Evolutionary conservation across 2,113 vertebrate species (phyloP), one percentile per base, ranked within the genome.

Genomic region (Aphyosemion australe): DNA sequence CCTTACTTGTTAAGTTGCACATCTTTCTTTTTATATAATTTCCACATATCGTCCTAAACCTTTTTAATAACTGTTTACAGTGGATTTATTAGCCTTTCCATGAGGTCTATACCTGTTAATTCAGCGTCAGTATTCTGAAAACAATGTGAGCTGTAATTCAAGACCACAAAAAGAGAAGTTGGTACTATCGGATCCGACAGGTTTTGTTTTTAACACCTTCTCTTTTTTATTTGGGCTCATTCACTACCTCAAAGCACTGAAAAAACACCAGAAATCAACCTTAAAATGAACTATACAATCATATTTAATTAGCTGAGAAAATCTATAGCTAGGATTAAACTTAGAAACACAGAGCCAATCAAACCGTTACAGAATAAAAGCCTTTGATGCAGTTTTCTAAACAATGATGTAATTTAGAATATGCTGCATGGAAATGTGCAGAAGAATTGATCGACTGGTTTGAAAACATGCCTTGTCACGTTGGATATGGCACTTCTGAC

Each of bases 381-480:
- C 62, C 53, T 74, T 61, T 65, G 73, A 51, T 68, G 26, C 53
- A 72, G 12, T 72, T 52, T 46, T 83, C 80, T 60, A 26, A 84
- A 62, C 14, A 57, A 60, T 39, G 5, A 65, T 52, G 56, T 2
- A 68, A 73, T 83, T 84, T 76, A 62, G 39, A 63, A 63, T 16
- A 71, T 63, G 45, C 77, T 74, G 48, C 76, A 50, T 57, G 49
- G 65, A 78, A 62, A 84, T 58, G 69, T 77, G 76, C 55, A 1
- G 83, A 71, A 54, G 67, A 72, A 78, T 62, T 60, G 34, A 76
- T 19, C 43, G 60, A 79, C 67, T 67, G 64, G 76, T 82, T 76
- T 74, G 47, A 26, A 82, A 82, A 76, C 69, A 73, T 75, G 74
- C 86, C 76, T 78, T 72, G 75, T 83, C 83, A 79, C 78, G 66